A percentile compares a stretch with the other conserved stretches of the same genome.
phyloP scores from a whole-genome alignment of 2,888 invertebrate species.

The Dorcus hopei region DNA sequence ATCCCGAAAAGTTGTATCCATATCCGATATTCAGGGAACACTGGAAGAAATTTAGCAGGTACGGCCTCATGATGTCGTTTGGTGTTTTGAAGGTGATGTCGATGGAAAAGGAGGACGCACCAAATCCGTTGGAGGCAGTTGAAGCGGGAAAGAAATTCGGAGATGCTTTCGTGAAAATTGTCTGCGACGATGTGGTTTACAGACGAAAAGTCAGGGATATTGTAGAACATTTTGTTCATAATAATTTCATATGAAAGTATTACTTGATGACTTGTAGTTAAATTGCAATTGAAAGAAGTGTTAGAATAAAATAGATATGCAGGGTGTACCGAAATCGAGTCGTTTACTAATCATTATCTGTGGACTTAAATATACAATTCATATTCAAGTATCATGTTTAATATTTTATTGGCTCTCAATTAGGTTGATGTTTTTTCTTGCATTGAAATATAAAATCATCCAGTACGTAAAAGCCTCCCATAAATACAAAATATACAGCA shows the following conservation, averaged over 20 bases:
- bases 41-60: slow-evolving; percentile 25
- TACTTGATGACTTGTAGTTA: too few species aligned
- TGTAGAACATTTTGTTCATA: slow-evolving; percentile 9
- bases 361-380: too few species aligned
- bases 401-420: too few species aligned
- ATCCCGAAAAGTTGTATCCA: slow-evolving; percentile 34
- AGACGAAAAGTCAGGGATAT: neutral
- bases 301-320: too few species aligned
- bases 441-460: too few species aligned
- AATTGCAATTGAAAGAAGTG: too few species aligned
- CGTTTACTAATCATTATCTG: too few species aligned
- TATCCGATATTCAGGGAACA: slow-evolving; percentile 26
- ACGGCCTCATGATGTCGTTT: slow-evolving; percentile 22
- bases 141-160: neutral
- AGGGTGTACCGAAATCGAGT: too few species aligned
- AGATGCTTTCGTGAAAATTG: neutral
- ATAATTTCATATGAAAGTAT: neutral
- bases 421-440: too few species aligned
- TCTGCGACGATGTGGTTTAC: neutral
- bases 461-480: too few species aligned
- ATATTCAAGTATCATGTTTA: too few species aligned
- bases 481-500: too few species aligned
- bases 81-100: slow-evolving; percentile 12
- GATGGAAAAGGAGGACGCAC: slow-evolving; percentile 18
- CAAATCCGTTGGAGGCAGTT: neutral